Conservation (phyloP, 1,140 invertebrate species). For the Aphis gossypii region DNA sequence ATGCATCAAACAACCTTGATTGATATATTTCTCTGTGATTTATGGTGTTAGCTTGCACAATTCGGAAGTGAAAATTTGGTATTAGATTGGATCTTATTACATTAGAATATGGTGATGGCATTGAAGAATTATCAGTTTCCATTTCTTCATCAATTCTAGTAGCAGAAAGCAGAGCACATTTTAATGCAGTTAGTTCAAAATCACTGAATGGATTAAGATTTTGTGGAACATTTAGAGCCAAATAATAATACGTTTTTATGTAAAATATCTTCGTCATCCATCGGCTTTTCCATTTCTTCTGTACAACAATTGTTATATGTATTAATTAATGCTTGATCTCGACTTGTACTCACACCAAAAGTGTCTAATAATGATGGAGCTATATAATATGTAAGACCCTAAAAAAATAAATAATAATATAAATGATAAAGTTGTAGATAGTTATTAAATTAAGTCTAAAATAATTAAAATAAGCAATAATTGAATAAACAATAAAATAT, state of each 20-base stretch:
- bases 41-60: neutral
- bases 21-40: constrained; percentile 42
- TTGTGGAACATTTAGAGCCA: neutral
- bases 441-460: neutral
- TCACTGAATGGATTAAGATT: constrained; percentile 52
- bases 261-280: constrained; percentile 45
- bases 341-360: constrained; percentile 36
- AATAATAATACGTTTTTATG: constrained; percentile 24
- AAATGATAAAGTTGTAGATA: too few relatives aligned
- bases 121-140: constrained; percentile 51
- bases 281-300: constrained; percentile 37
- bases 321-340: neutral
- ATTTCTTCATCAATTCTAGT: constrained; percentile 53
- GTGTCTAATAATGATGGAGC: constrained; percentile 91
- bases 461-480: neutral
- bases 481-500: too few relatives aligned
- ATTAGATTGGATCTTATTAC: constrained; percentile 35
- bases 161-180: constrained; percentile 39
- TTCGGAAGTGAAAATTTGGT: constrained; percentile 24
- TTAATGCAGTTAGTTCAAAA: constrained; percentile 48
- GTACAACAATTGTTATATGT: neutral
- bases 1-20: constrained; percentile 46
- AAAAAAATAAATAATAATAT: constrained; percentile 49
- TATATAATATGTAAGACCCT: constrained; percentile 99
- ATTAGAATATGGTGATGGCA: neutral